Evolutionary conservation across 2,888 invertebrate genomes (phyloP).

Genomic region (Heliconius ismenius): DNA sequence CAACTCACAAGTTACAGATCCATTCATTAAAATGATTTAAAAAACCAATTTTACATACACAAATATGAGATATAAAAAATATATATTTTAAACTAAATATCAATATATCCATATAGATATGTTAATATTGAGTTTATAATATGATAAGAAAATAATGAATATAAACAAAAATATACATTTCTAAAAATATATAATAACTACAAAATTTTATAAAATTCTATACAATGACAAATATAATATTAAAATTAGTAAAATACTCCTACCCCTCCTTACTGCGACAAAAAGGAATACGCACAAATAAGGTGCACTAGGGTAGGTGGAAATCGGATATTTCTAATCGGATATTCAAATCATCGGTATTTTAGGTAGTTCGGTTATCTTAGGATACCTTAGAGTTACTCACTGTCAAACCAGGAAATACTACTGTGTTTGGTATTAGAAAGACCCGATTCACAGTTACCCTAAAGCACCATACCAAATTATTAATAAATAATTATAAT

Average conservation of each 20-base stretch:
- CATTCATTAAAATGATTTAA: background rate
- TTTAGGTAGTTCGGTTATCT: too few relatives aligned
- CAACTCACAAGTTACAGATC: conserved; percentile 23
- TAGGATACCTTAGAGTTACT: too few relatives aligned
- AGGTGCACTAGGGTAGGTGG: too few relatives aligned
- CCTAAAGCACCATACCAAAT: background rate
- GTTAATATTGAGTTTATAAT: background rate
- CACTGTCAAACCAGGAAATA: too few relatives aligned
- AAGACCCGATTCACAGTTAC: too few relatives aligned
- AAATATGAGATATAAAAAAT: background rate
- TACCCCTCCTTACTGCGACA: too few relatives aligned
- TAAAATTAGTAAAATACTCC: background rate
- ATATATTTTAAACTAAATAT: background rate
- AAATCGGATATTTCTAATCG: too few relatives aligned
- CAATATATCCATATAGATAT: background rate
- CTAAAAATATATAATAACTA: background rate
- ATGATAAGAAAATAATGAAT: background rate
- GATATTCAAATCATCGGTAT: too few relatives aligned
- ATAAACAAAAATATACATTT: background rate
- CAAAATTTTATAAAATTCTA: background rate
- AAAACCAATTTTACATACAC: background rate
- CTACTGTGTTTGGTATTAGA: too few relatives aligned
- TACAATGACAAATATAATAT: background rate
- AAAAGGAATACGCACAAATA: background rate
- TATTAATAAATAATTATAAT: background rate